A percentile compares a stretch with the other conserved stretches of the same genome.
phyloP scores from a whole-genome alignment of 2,113 vertebrate species.

The Eubucco bourcierii region DNA sequence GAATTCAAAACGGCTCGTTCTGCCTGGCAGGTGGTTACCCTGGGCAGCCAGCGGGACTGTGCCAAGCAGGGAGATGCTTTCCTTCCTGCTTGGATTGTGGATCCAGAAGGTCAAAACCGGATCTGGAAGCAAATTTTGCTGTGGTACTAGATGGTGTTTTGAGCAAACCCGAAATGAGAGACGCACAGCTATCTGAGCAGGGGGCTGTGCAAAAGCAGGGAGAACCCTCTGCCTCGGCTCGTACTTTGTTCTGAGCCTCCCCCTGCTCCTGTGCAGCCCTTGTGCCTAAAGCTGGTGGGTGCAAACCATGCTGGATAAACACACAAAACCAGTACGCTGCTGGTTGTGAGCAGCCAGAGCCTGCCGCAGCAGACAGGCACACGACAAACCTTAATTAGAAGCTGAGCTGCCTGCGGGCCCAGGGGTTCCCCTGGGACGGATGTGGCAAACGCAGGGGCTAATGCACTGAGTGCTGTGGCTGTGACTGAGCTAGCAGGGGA shows the following conservation, averaged over 20 bases:
- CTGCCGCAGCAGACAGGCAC: not conserved
- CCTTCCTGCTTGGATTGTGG: not conserved
- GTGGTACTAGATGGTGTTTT: not conserved
- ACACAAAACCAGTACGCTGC: not conserved
- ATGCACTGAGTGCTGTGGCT: not conserved
- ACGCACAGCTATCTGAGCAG: not conserved
- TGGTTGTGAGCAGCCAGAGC: not conserved
- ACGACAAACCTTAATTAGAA: not conserved
- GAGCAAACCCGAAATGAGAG: not conserved
- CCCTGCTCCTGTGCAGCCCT: not conserved
- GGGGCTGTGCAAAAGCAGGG: fast-evolving
- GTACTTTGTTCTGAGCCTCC: not conserved
- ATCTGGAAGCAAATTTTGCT: not conserved
- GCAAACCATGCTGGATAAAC: not conserved
- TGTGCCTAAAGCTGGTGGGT: not conserved
- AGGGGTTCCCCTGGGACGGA: constrained; percentile 65
- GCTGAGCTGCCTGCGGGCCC: not conserved
- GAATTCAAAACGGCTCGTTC: not conserved
- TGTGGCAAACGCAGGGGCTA: constrained; percentile 30
- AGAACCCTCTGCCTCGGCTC: not conserved
- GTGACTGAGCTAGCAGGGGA: not conserved
- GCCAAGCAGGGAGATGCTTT: not conserved
- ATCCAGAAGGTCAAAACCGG: not conserved
- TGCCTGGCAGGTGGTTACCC: not conserved
- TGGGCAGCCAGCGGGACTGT: fast-evolving